A percentile compares a stretch with the other conserved stretches of the same genome.
These are phyloP conservation scores for Pseudomyrmex cubaensis DNA, from an alignment of 1,140 invertebrate species.

Conservation along the genomic window DNA sequence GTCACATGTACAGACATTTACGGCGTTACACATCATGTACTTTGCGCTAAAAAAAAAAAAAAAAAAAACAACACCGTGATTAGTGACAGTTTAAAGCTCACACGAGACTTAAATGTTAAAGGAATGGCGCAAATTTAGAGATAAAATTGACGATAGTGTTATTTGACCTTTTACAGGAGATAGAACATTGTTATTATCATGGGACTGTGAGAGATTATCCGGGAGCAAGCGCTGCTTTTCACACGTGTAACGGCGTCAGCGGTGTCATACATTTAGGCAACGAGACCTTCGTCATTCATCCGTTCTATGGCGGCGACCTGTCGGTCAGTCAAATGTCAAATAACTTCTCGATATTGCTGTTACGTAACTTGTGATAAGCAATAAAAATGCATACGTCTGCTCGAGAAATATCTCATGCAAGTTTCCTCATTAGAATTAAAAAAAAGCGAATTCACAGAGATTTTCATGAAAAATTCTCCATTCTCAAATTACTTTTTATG, in stretches of 20 bases:
- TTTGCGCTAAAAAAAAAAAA: background rate
- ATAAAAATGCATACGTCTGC: no score
- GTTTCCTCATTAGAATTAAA: no score
- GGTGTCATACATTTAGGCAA: slow-evolving; percentile 98
- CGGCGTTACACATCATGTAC: background rate
- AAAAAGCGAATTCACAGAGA: no score
- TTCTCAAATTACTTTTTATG: no score
- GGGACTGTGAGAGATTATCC: slow-evolving; percentile 97
- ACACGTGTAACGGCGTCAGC: slow-evolving; percentile 98
- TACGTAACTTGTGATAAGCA: no score
- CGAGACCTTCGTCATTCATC: slow-evolving; percentile 98
- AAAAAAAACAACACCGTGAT: background rate
- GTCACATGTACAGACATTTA: slow-evolving; percentile 28
- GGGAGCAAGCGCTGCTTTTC: slow-evolving; percentile 97
- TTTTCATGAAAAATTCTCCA: no score
- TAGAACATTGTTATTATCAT: slow-evolving; percentile 98
- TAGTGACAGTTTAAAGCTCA: background rate
- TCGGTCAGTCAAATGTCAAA: slow-evolving; percentile 91
- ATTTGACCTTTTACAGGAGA: slow-evolving; percentile 90
- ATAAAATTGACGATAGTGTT: slow-evolving; percentile 29
- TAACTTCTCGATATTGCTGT: no score
- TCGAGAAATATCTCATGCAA: no score
- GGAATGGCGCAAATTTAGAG: background rate
- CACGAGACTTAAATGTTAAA: slow-evolving; percentile 14
- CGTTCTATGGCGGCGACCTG: slow-evolving; percentile 97